phyloP scores from a whole-genome alignment of 2,797 vertebrate genomes.

The Tokudaia muenninki region DNA sequence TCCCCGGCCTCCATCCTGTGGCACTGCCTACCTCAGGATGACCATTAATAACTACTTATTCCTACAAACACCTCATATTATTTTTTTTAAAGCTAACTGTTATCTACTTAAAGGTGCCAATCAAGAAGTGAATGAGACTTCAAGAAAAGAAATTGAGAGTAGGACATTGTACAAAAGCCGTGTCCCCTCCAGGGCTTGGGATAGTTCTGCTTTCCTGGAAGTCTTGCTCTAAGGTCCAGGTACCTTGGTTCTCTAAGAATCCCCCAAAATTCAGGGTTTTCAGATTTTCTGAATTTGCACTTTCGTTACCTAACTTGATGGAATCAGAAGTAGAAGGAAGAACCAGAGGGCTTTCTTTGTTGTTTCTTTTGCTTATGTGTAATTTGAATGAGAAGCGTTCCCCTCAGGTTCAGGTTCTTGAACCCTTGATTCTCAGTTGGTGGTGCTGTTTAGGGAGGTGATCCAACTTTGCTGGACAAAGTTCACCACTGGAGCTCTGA shows the following conservation, averaged over 20 bases:
- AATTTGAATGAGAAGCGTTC: not conserved
- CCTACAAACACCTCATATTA: not conserved
- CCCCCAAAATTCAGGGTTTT: not conserved
- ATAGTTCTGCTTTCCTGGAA: not conserved
- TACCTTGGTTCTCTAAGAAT: not conserved
- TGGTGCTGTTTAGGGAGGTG: not conserved
- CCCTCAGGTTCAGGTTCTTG: no score
- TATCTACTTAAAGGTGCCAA: not conserved
- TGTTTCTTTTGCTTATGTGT: not conserved
- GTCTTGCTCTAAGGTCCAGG: fast-evolving
- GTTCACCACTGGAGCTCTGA: not conserved
- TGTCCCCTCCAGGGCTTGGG: not conserved
- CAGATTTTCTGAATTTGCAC: not conserved
- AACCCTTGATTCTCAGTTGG: not conserved
- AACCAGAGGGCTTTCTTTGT: no score
- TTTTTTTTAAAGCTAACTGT: conserved; percentile 10
- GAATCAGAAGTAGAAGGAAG: not conserved
- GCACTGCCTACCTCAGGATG: no score
- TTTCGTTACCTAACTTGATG: not conserved
- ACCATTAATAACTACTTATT: not conserved
- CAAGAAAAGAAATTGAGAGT: not conserved
- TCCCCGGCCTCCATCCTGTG: no score
- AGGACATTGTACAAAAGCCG: not conserved
- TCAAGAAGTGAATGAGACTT: not conserved
- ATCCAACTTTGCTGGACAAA: not conserved